Evolutionary conservation across 2,797 vertebrate genomes (phyloP).

Genomic region (Enteromius radiatus): DNA sequence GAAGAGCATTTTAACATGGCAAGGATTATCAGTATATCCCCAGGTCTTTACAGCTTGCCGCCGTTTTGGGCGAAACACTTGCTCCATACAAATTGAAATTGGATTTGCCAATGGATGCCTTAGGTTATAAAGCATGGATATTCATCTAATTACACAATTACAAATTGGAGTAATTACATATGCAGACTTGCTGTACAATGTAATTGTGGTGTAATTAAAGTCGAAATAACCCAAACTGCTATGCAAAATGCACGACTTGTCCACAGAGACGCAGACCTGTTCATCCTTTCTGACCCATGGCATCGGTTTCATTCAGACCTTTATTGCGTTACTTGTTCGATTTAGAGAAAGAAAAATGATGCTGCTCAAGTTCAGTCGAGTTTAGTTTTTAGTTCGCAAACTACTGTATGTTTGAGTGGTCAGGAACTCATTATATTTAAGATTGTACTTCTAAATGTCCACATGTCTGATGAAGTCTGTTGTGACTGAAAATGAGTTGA

Average conservation of each 20-base stretch:
- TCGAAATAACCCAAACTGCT: slow-evolving; percentile 72
- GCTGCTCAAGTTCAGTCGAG: neutral
- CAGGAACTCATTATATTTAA: neutral
- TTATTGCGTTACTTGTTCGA: slow-evolving; percentile 18
- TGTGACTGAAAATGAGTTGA: slow-evolving; percentile 1
- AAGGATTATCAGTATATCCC: slow-evolving; percentile 81
- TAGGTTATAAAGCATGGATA: slow-evolving; percentile 85
- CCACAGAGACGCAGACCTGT: slow-evolving; percentile 17
- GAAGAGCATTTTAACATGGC: slow-evolving; percentile 75
- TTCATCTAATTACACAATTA: slow-evolving; percentile 84
- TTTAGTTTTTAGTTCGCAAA: neutral
- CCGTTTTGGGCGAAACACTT: slow-evolving; percentile 78
- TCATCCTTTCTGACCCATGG: slow-evolving; percentile 30
- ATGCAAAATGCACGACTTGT: slow-evolving; percentile 48
- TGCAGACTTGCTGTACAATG: slow-evolving; percentile 81
- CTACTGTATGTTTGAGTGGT: neutral
- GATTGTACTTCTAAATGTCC: neutral
- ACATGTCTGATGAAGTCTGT: slow-evolving; percentile 6
- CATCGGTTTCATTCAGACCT: neutral
- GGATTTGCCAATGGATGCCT: slow-evolving; percentile 83
- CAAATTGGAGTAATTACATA: slow-evolving; percentile 83
- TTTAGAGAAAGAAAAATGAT: slow-evolving; percentile 2
- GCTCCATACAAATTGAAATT: slow-evolving; percentile 84
- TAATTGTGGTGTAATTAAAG: slow-evolving; percentile 85
- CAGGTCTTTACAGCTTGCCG: slow-evolving; percentile 78